Base-by-base conservation (phyloP, 2,888 invertebrate species). In the Apoderus coryli region DNA sequence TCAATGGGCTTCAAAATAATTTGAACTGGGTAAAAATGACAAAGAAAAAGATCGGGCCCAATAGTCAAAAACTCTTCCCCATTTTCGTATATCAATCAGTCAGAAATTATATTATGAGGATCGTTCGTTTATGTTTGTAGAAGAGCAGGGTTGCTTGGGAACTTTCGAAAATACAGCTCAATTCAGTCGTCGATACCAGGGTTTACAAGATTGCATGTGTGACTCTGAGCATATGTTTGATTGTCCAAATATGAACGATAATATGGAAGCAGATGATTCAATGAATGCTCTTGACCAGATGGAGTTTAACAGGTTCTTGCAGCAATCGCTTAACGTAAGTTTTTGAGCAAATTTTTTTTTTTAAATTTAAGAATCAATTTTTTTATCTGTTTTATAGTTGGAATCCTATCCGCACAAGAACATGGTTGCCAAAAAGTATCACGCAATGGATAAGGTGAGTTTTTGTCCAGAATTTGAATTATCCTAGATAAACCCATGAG, bases 171-270 rank as follows among this genome's bases (percentile, higher is more conserved):
- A 96, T 57, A 85, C 90, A 0, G 95, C 95, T 0, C 79, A 84
- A 0, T 95, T 88, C 61, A 93, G 93, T 53, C 77, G 93, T 4
- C 77, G 85, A 48, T 95, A 86, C 57, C 89, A 92, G 56, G 75
- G 79, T 16, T 70, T 82, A 2, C 90, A 93, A 57, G 81, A 89
- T 37, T 98, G 98, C 56, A 88, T 95, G 74, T 98, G 98, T 46
- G 98, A 98, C 54, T 78, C 79, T 9, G 96, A 98, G 50, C 96
- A 98, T 60, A 96, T 90, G 89, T 81, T 90, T 55, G 79, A 80
- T 54, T 95, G 95, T 54, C 77, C 84, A 0, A 68, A 69, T 2
- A 63, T 62, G 23, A 51, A 63, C 14, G 56, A 60, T 12, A 55
- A 61, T 11, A 33, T 50, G 9, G 43, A 38, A 3, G 40, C 37